Base-by-base conservation (phyloP, 2,888 invertebrate species). In the Erynnis tages region DNA sequence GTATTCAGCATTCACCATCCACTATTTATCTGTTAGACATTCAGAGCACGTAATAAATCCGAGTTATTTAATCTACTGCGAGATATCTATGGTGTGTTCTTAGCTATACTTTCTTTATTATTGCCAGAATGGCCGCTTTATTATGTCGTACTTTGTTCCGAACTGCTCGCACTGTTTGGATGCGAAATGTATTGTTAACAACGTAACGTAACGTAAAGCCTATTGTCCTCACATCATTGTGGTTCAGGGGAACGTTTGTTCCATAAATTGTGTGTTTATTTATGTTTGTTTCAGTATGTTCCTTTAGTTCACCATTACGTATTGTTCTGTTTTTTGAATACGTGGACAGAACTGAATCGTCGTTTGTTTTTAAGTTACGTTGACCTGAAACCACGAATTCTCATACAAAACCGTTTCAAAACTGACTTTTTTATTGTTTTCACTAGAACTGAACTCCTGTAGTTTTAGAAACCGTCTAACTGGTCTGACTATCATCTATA, bases 1-100 rank as follows among this genome's bases (percentile, higher is more conserved):
- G 68, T 72, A 79, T 77, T 78, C 79, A 58, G 56, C 54, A 43
- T 66, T 57, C 59, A 65, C 56, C 41, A 48, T 55, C 61, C 63
- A 76, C 67, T 82, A 80, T 80, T 77, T 79, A 79, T 73, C 64
- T 67, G 53, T 66, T 69, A 73, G 67, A 67, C 66, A 82, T 82
- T 76, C 80, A 54, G 62, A 63, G 66, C 82, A 81, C 82, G 82
- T 73, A 77, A 81, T 81, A 82, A 82, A 82, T 82, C 81, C 72
- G 69, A 68, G 75, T 79, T 80, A 82, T 82, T 82, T 82, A 82
- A 82, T 82, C 79, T 81, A 73, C 73, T 75, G 79, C 55, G 65
- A 68, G 69, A 65, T 69, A 68, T 68, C 67, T 68, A 66, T 66
- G 63, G 62, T 55, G 57, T 55, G 57, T 55, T 57, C 55, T 60